Base-by-base conservation (phyloP, 2,797 vertebrate genomes). In the Chelmon rostratus region DNA sequence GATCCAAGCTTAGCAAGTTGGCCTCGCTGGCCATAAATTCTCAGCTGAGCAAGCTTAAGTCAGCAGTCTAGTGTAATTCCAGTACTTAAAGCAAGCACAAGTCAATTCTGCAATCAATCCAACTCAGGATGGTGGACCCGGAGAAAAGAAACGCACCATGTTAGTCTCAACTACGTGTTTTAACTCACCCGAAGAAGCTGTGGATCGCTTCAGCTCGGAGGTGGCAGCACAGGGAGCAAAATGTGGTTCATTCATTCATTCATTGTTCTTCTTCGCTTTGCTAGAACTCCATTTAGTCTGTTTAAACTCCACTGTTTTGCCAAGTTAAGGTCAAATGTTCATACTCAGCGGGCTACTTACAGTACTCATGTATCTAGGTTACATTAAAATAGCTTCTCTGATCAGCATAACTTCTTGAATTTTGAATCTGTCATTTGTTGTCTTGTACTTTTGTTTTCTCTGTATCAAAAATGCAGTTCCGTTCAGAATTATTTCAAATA, bases 61-160 rank as follows among this genome's bases (percentile, higher is more conserved):
- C 85, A 85, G 82, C 82, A 75, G 68, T 88, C 71, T 58, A 46
- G 54, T 78, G 64, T 85, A 84, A 87, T 82, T 85, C 59, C 58
- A 73, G 76, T 57, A 68, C 73, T 77, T 83, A 72, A 76, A 68
- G 78, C 77, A 76, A 80, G 53, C 53, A 73, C 66, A 76, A 77
- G 75, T 88, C 84, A 81, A 70, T 85, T 85, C 69, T 76, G 38
- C 50, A 70, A 82, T 85, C 78, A 77, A 73, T 82, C 66, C 52
- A 73, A 73, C 46, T 76, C 65, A 58, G 76, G 75, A 75, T 59
- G 62, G 40, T 68, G 56, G 53, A 67, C 47, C 16, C 16, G 21
- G 13, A 82, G 58, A 70, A 59, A 23, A 68, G 15, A 8, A 53
- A 69, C 62, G 73, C 37, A 64, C 84, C 58, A 54, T 70, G 50